Percentiles rank a stretch among this genome's conserved stretches.
phyloP scores from a whole-genome alignment of 53 echinoderm and acorn worm species.

The Mesocentrotus franciscanus region DNA sequence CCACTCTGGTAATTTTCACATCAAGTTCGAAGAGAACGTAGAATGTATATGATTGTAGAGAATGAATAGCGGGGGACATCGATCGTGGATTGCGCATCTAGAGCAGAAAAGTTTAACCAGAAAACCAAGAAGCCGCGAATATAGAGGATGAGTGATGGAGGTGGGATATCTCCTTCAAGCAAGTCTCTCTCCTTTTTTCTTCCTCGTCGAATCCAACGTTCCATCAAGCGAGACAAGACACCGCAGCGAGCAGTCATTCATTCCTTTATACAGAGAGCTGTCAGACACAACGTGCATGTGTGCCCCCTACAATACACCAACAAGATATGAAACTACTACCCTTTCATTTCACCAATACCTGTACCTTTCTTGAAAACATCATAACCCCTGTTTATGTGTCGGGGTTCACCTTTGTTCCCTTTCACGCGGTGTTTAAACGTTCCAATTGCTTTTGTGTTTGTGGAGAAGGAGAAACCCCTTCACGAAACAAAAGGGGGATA shows the following conservation, averaged over 20 bases:
- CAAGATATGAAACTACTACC: slow-evolving; percentile 1
- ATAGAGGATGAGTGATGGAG: slow-evolving; percentile 48
- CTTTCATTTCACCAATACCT: slow-evolving; percentile 21
- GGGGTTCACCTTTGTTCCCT: slow-evolving; percentile 55
- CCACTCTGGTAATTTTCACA: slow-evolving; percentile 44
- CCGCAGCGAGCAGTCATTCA: slow-evolving; percentile 42
- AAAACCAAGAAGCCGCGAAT: slow-evolving; percentile 16
- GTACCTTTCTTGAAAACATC: slow-evolving; percentile 49
- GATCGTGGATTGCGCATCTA: slow-evolving; percentile 54
- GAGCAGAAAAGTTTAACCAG: slow-evolving; percentile 54
- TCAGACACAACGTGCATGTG: slow-evolving; percentile 18
- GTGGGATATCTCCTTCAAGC: slow-evolving; percentile 37
- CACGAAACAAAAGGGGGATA: slow-evolving; percentile 45
- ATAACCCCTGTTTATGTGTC: slow-evolving; percentile 62
- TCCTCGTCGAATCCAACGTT: slow-evolving; percentile 22
- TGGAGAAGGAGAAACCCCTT: slow-evolving; percentile 32
- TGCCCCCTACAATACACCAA: neutral
- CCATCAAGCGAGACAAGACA: slow-evolving; percentile 40
- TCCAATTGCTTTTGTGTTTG: slow-evolving; percentile 56
- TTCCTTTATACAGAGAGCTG: slow-evolving; percentile 23
- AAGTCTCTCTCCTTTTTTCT: neutral
- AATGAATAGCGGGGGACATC: neutral
- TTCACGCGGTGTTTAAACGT: slow-evolving; percentile 54
- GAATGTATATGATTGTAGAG: neutral
- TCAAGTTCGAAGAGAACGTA: slow-evolving; percentile 8